A percentile compares a stretch with the other conserved stretches of the same genome.
phyloP scores from a whole-genome alignment of 2,113 vertebrate species.

The Ardeotis arabs region DNA sequence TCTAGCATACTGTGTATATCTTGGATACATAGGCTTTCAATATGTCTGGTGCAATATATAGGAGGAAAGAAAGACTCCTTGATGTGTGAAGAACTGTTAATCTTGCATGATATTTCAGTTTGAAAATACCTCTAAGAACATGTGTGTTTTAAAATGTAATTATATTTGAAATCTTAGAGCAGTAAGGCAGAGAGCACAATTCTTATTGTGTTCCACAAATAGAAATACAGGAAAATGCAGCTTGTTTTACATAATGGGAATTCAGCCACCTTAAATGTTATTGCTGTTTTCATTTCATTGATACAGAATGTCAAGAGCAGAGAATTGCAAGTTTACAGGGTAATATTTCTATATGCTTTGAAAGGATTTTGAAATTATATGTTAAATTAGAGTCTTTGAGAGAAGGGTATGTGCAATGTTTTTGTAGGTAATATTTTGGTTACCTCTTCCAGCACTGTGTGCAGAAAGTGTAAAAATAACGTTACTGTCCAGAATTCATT shows the following conservation, averaged over 20 bases:
- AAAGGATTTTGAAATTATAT: slow-evolving; percentile 6
- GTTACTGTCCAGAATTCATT: not conserved
- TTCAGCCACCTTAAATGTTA: slow-evolving; percentile 39
- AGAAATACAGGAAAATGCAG: slow-evolving; percentile 57
- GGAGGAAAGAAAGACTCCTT: slow-evolving; percentile 6
- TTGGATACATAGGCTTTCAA: slow-evolving; percentile 18
- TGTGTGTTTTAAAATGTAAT: not conserved
- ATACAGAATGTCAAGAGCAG: not conserved
- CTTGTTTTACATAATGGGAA: slow-evolving; percentile 62
- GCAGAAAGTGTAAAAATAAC: not conserved
- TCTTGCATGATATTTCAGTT: slow-evolving; percentile 7
- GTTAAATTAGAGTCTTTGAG: slow-evolving; percentile 3
- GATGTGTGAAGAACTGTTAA: not conserved
- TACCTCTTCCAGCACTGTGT: not conserved
- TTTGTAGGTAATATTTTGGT: not conserved
- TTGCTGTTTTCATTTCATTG: slow-evolving; percentile 16
- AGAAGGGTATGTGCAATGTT: not conserved
- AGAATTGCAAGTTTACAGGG: not conserved
- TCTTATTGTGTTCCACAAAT: slow-evolving; percentile 24
- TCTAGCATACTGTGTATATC: not conserved
- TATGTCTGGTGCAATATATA: slow-evolving; percentile 45
- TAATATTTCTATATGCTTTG: not conserved
- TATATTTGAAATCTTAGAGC: slow-evolving; percentile 8
- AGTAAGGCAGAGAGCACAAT: not conserved
- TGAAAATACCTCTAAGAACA: not conserved